Base-by-base conservation (phyloP, 1,140 invertebrate genomes). In the Zelostemma sp. region DNA sequence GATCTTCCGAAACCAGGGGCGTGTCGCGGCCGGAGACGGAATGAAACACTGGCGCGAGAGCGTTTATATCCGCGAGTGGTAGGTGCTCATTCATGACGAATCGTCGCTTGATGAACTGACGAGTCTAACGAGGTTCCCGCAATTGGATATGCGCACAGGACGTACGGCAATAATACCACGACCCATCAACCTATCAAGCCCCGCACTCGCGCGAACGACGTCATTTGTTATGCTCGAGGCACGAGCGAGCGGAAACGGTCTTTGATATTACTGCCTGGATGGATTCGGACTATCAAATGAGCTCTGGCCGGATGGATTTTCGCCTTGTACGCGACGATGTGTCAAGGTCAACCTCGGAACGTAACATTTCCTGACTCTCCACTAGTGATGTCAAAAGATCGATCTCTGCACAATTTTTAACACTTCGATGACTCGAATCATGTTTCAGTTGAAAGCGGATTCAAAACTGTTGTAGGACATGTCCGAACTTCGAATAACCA, bases 1-100 rank as follows among this genome's bases (percentile, higher is more conserved):
- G 65, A 73, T 73, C 50, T 38, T 21, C 17, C 47, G 31, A 53
- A 49, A 66, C 49, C 58, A 71, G 69, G 67, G 68, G 63, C 65
- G 68, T 66, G 66, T 50, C 59, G 45, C 50, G n/a, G 19, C 35
- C 11, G 18, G 25, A 50, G 47, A 43, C 43, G 11, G 50, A 61
- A 63, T 33, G 25, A 49, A 66, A 38, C 16, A 40, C 31, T 28
- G 28, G 12, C 62, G n/a, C n/a, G 9, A 14, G 45, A 68, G 9
- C 60, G 45, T 55, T 46, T 57, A 31, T 60, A 60, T 46, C 19
- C 9, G 35, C 49, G 21, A 18, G 21, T 48, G n/a, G n/a, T n/a
- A 17, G 51, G 49, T 45, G 51, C 11, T 47, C 25, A 41, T 53
- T 47, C 18, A 45, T 19, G 35, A 55, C 16, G 45, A 59, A 59